phyloP scores from a whole-genome alignment of 2,113 vertebrate species.

The Xenopus borealis region DNA sequence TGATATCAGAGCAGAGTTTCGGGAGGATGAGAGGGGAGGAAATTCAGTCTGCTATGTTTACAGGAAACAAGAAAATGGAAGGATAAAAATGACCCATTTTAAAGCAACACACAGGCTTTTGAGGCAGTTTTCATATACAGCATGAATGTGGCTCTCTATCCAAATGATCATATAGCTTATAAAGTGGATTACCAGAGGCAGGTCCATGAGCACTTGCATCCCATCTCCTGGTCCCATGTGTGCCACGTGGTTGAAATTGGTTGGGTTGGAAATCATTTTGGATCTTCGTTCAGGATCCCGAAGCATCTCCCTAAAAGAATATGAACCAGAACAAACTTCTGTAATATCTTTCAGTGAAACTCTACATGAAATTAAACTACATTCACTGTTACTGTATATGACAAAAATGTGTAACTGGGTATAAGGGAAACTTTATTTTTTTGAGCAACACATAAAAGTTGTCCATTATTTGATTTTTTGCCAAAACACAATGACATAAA shows the following conservation, averaged over 20 bases:
- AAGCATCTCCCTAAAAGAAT: conserved; percentile 83
- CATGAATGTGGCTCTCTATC: not conserved
- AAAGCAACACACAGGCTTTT: not conserved
- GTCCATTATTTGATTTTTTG: too few species aligned
- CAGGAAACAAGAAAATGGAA: conserved; percentile 60
- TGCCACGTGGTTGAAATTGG: conserved; percentile 97
- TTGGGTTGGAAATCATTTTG: conserved; percentile 95
- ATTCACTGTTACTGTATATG: too few species aligned
- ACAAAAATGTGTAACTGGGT: too few species aligned
- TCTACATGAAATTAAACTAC: too few species aligned
- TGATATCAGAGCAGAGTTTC: conserved; percentile 75
- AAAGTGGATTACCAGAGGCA: conserved; percentile 82
- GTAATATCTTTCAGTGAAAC: not conserved
- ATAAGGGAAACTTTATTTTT: too few species aligned
- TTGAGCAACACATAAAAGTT: too few species aligned
- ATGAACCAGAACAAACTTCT: not conserved
- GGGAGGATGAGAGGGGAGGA: conserved; percentile 73
- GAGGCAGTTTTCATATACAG: too few species aligned
- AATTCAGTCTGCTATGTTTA: conserved; percentile 69
- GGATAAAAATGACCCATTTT: conserved; percentile 21
- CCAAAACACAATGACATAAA: too few species aligned
- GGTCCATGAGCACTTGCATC: conserved; percentile 97
- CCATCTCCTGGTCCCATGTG: conserved; percentile 98
- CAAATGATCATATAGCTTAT: not conserved
- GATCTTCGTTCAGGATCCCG: conserved; percentile 89